phyloP scores from a whole-genome alignment of 2,113 vertebrate genomes.

The Charadrius vociferus region DNA sequence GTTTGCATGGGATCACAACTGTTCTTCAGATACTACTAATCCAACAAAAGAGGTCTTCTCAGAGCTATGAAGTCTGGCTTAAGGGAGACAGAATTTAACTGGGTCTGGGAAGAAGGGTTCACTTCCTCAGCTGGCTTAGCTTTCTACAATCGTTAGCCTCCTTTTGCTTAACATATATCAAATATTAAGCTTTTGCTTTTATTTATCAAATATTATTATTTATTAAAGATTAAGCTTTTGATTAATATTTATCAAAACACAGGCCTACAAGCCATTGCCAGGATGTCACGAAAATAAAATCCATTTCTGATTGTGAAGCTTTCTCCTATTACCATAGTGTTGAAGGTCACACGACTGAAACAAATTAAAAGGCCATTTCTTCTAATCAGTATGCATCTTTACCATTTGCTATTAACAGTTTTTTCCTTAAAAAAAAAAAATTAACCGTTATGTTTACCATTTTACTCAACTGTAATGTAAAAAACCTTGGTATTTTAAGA shows the following conservation, averaged over 20 bases:
- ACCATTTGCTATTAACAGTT: neutral
- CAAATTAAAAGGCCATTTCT: conserved; percentile 43
- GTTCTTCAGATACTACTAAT: neutral
- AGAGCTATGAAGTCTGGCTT: neutral
- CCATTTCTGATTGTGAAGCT: neutral
- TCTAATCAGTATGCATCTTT: conserved; percentile 4
- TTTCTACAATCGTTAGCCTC: neutral
- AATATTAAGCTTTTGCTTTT: neutral
- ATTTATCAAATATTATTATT: neutral
- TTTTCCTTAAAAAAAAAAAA: neutral
- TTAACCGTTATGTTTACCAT: neutral
- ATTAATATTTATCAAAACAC: conserved; percentile 5
- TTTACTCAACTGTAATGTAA: neutral
- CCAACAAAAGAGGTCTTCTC: neutral
- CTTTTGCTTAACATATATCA: neutral
- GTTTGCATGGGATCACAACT: neutral
- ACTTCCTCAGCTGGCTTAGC: neutral
- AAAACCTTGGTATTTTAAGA: neutral
- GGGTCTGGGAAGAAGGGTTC: neutral
- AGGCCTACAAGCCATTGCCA: neutral
- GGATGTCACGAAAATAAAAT: neutral
- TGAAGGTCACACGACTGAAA: conserved; percentile 10
- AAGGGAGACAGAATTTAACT: neutral
- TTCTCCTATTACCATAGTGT: neutral
- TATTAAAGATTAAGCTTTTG: neutral